A percentile compares a stretch with the other conserved stretches of the same genome.
phyloP scores from a whole-genome alignment of 2,113 vertebrate genomes.

The Pelecanus crispus region DNA sequence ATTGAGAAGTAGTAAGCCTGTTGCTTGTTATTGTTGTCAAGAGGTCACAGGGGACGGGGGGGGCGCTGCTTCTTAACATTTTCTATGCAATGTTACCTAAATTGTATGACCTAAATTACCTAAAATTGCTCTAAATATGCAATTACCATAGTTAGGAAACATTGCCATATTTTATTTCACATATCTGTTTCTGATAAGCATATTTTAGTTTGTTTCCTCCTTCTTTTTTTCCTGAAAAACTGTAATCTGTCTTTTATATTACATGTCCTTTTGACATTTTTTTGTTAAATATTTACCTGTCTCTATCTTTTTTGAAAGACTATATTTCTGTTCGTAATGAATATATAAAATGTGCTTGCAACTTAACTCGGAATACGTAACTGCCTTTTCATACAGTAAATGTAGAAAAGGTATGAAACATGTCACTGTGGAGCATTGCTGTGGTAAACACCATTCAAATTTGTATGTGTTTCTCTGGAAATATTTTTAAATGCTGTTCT shows the following conservation, averaged over 20 bases:
- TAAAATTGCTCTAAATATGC: background rate
- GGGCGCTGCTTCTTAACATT: background rate
- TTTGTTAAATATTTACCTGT: background rate
- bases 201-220: background rate
- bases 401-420: background rate
- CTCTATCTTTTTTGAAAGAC: background rate
- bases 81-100: background rate
- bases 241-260: background rate
- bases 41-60: background rate
- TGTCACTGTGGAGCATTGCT: constrained; percentile 50
- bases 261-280: background rate
- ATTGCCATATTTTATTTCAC: background rate
- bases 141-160: background rate
- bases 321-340: background rate
- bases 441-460: constrained; percentile 53
- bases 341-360: background rate
- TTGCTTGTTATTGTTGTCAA: background rate
- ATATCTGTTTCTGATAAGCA: background rate
- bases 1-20: background rate
- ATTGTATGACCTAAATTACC: background rate
- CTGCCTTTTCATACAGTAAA: constrained; percentile 22
- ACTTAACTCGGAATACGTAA: background rate
- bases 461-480: constrained; percentile 26
- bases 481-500: constrained; percentile 28
- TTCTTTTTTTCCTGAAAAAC: background rate